These are phyloP conservation scores for Erebia palarica DNA, from an alignment of 2,888 invertebrate species.

Conservation along the genomic window DNA sequence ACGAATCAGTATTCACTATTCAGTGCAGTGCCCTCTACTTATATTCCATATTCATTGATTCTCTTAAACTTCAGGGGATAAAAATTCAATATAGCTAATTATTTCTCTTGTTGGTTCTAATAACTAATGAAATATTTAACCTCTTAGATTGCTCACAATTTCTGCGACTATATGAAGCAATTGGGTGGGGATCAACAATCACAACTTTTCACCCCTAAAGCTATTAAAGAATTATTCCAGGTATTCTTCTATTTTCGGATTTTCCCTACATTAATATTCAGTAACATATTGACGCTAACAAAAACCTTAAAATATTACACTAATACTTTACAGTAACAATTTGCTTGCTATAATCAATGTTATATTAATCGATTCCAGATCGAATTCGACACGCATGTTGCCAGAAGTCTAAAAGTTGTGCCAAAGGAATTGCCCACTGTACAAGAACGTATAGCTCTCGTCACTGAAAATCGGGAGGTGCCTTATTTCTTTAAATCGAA, in stretches of 20 bases:
- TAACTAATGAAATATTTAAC: neutral
- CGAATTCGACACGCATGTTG: slow-evolving; percentile 81
- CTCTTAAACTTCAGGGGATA: neutral
- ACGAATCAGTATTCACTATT: neutral
- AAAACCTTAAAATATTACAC: neutral
- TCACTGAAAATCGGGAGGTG: slow-evolving; percentile 76
- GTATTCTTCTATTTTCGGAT: slow-evolving; percentile 39
- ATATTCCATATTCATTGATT: neutral
- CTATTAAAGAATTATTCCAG: slow-evolving; percentile 77
- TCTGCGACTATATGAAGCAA: slow-evolving; percentile 75
- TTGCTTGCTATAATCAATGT: too few species aligned
- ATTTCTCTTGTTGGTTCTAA: neutral
- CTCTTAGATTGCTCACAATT: slow-evolving; percentile 70
- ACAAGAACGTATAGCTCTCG: slow-evolving; percentile 78
- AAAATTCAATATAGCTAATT: neutral
- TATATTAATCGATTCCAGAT: slow-evolving; percentile 57
- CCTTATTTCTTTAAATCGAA: too few species aligned
- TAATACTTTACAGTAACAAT: too few species aligned
- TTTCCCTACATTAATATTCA: neutral
- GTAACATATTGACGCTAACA: too few species aligned
- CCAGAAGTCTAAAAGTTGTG: slow-evolving; percentile 77
- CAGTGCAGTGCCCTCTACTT: neutral
- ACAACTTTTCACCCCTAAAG: slow-evolving; percentile 72
- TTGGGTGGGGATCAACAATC: slow-evolving; percentile 77
- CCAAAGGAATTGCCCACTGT: slow-evolving; percentile 83